phyloP scores from a whole-genome alignment of 2,797 vertebrate genomes.

The Lepilemur septentrionalis region DNA sequence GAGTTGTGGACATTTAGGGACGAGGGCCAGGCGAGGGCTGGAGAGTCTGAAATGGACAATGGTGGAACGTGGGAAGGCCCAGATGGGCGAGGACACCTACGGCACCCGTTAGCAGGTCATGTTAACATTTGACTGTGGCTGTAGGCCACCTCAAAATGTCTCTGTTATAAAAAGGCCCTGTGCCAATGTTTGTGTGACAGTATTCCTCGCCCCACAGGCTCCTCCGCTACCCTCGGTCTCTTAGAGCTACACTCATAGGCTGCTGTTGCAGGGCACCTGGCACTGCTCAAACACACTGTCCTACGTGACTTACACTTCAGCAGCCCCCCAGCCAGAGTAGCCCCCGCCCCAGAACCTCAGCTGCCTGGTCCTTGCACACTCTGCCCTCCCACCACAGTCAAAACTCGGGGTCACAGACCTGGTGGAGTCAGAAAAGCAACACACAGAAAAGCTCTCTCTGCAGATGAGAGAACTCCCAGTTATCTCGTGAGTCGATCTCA shows the following conservation, averaged over 20 bases:
- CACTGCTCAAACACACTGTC: not conserved
- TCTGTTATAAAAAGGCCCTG: not conserved
- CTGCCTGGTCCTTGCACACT: not conserved
- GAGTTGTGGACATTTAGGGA: not conserved
- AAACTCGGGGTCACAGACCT: not conserved
- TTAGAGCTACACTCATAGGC: not conserved
- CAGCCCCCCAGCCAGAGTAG: not conserved
- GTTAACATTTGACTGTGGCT: not conserved
- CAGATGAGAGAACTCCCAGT: not conserved
- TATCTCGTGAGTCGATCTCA: not conserved
- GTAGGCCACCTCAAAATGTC: not conserved
- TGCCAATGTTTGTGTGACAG: not conserved
- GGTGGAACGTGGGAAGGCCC: not conserved
- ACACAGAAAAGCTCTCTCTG: not conserved
- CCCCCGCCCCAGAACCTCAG: no score
- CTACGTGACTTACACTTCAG: not conserved
- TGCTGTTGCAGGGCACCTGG: accelerated
- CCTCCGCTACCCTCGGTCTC: not conserved
- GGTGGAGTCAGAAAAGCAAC: not conserved
- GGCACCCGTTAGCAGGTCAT: no score
- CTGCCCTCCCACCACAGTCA: not conserved
- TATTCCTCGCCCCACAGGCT: not conserved
- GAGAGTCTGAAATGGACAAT: accelerated
- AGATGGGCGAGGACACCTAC: not conserved
- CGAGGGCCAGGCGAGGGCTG: no score